Evolutionary conservation across 2,888 invertebrate genomes (phyloP).

Genomic region (Drosophila koepferae): DNA sequence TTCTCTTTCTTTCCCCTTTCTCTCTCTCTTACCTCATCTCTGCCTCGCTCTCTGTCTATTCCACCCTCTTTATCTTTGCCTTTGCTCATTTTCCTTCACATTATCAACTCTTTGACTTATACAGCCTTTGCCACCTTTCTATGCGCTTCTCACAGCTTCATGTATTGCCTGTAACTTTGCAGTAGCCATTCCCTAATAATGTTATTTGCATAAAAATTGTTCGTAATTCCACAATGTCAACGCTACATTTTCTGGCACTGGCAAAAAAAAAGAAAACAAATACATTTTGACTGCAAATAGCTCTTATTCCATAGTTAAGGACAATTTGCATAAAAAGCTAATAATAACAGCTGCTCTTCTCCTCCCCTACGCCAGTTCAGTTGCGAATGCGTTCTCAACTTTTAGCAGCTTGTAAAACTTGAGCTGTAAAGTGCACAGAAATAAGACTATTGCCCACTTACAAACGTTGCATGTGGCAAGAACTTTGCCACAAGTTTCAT

Average conservation of each 20-base stretch:
- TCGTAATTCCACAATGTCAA: not conserved
- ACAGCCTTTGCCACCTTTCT: not conserved
- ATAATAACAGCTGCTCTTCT: constrained; percentile 12
- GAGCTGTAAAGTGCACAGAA: constrained; percentile 14
- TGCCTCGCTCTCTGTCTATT: no score
- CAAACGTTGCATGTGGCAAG: constrained; percentile 34
- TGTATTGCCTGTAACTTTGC: not conserved
- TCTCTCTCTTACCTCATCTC: no score
- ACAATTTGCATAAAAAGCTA: constrained; percentile 18
- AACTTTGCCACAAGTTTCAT: constrained; percentile 34
- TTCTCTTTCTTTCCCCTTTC: no score
- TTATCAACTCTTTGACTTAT: not conserved
- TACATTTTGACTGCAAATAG: not conserved
- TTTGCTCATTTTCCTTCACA: not conserved
- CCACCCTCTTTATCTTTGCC: no score
- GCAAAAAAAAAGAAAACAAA: not conserved
- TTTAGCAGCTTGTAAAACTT: constrained; percentile 18
- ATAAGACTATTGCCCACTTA: constrained; percentile 31
- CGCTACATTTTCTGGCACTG: not conserved
- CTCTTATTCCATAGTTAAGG: not conserved
- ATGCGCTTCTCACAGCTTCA: not conserved
- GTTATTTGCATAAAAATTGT: not conserved
- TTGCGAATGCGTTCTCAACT: constrained; percentile 20
- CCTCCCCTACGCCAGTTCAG: not conserved
- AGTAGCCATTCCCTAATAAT: not conserved